Conservation (phyloP, 2,113 vertebrate genomes). For the Psophia crepitans region DNA sequence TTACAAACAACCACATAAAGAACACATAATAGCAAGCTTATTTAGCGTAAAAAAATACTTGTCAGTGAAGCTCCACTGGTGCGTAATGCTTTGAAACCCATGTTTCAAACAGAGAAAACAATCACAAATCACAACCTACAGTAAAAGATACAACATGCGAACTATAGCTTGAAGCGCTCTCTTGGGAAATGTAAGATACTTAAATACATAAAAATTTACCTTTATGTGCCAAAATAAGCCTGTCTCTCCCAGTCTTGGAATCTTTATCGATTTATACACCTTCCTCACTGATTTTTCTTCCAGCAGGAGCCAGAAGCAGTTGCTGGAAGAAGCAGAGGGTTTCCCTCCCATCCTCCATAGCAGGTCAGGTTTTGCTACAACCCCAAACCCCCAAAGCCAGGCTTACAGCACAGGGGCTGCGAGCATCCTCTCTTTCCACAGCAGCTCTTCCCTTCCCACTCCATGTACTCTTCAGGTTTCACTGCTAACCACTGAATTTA, state of each 20-base stretch:
- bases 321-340: neutral
- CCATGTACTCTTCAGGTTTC: neutral
- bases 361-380: neutral
- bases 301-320: neutral
- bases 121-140: slow-evolving; percentile 20
- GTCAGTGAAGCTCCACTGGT: neutral
- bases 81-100: neutral
- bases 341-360: neutral
- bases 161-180: neutral
- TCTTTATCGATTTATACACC: neutral
- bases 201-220: neutral
- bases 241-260: neutral
- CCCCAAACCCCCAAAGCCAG: neutral
- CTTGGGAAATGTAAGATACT: neutral
- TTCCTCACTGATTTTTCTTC: neutral
- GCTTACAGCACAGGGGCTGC: neutral
- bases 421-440: neutral
- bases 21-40: neutral
- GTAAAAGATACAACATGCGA: neutral
- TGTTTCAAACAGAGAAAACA: slow-evolving; percentile 2
- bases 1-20: neutral
- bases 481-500: neutral
- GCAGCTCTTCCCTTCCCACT: neutral
- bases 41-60: neutral
- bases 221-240: neutral